Percentiles rank a stretch among this genome's conserved stretches.
phyloP scores from a whole-genome alignment of 2,888 invertebrate genomes.

The Syrista parreyssii region DNA sequence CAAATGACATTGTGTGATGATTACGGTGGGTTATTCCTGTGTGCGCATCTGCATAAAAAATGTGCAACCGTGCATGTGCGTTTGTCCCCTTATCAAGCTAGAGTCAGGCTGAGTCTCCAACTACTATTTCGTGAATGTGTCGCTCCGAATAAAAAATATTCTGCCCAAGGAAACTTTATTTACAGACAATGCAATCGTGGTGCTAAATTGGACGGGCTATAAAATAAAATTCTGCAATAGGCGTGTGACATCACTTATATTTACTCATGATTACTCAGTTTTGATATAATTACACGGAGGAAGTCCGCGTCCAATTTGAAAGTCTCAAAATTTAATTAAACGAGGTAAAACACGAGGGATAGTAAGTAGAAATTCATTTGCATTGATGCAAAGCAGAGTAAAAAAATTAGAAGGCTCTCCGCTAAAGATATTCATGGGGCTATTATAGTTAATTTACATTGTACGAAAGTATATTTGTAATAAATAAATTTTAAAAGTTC shows the following conservation, averaged over 20 bases:
- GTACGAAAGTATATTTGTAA: constrained; percentile 60
- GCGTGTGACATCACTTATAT: too few relatives aligned
- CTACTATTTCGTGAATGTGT: neutral
- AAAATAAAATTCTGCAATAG: too few relatives aligned
- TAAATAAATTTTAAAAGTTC: constrained; percentile 42
- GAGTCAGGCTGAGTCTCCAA: neutral
- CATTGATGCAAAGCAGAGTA: neutral
- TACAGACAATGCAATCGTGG: too few relatives aligned
- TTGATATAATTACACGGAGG: too few relatives aligned
- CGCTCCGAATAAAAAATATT: neutral
- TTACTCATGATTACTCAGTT: too few relatives aligned
- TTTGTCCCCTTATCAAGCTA: neutral
- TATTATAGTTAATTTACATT: constrained; percentile 52
- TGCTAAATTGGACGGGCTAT: too few relatives aligned
- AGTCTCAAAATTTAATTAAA: too few relatives aligned
- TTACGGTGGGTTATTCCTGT: neutral
- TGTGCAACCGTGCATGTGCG: neutral
- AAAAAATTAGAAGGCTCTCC: constrained; percentile 17
- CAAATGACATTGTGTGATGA: neutral
- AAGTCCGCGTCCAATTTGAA: too few relatives aligned
- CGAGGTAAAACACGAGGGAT: too few relatives aligned
- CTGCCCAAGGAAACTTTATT: neutral
- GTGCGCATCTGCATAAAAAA: neutral
- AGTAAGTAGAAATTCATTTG: too few relatives aligned
- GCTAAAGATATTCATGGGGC: constrained; percentile 16